A percentile compares a stretch with the other conserved stretches of the same genome.
Conservation (phyloP, 2,888 invertebrate species). For the Teleiodes luculella region DNA sequence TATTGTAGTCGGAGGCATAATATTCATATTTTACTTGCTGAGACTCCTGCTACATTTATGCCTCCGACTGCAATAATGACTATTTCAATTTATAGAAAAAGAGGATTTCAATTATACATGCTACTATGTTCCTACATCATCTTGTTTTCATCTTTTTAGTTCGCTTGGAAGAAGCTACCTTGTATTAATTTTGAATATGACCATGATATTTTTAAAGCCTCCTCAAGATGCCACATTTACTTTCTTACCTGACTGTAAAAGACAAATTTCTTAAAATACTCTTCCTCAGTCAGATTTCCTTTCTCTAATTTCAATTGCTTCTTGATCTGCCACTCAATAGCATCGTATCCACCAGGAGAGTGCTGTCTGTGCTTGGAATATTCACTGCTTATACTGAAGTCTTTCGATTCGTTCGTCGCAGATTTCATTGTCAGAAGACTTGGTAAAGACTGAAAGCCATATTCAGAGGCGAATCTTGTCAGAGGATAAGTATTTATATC, state of each 20-base stretch:
- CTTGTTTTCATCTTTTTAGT: too few relatives aligned
- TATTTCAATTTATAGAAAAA: too few relatives aligned
- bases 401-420: slow-evolving; percentile 71
- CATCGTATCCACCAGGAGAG: slow-evolving; percentile 84
- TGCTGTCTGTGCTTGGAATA: slow-evolving; percentile 92
- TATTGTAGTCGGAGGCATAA: too few relatives aligned
- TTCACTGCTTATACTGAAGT: slow-evolving; percentile 74
- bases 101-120: too few relatives aligned
- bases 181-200: too few relatives aligned
- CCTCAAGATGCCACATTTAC: too few relatives aligned
- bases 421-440: slow-evolving; percentile 82
- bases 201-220: too few relatives aligned
- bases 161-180: too few relatives aligned
- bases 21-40: too few relatives aligned
- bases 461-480: slow-evolving; percentile 96
- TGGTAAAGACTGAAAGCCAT: slow-evolving; percentile 95
- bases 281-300: slow-evolving; percentile 50
- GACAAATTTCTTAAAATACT: slow-evolving; percentile 83
- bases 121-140: too few relatives aligned
- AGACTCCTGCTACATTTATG: too few relatives aligned
- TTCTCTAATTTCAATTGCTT: slow-evolving; percentile 80
- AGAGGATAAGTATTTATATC: slow-evolving; percentile 85
- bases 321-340: slow-evolving; percentile 80
- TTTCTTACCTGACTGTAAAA: slow-evolving; percentile 89
- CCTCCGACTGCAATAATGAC: too few relatives aligned